Conservation (phyloP, 2,797 vertebrate species). For the Lycodopsis pacificus region DNA sequence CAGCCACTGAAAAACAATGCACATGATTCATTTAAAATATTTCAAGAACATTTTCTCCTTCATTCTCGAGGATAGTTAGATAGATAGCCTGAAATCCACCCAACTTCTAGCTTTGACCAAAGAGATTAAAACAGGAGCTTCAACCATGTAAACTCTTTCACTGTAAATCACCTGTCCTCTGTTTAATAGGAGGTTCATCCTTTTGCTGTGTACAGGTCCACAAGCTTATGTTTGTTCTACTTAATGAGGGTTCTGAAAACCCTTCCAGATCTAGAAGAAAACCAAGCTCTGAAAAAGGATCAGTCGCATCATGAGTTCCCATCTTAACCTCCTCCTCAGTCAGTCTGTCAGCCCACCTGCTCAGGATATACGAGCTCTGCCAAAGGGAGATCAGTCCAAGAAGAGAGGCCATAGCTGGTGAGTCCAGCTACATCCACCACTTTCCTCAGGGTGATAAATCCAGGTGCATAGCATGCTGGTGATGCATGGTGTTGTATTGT, state of each 20-base stretch:
- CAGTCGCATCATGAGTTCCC: background rate
- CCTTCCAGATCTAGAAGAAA: no score
- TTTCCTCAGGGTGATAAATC: background rate
- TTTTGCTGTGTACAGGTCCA: background rate
- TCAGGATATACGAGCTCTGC: background rate
- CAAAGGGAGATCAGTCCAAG: background rate
- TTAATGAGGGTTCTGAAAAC: no score
- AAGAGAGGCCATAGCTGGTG: background rate
- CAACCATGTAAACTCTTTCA: no score
- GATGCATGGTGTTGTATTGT: no score
- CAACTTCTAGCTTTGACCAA: no score
- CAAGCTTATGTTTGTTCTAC: background rate
- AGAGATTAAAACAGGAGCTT: no score
- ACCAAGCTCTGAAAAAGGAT: background rate
- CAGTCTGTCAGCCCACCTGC: background rate
- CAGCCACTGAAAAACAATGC: slow-evolving; percentile 6
- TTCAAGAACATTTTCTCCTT: background rate
- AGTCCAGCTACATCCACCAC: background rate
- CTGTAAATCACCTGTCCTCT: no score
- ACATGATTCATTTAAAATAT: background rate
- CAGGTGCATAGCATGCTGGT: background rate
- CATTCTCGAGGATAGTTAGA: background rate
- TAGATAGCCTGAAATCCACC: background rate
- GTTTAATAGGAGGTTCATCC: background rate
- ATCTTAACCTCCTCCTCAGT: background rate